A percentile compares a stretch with the other conserved stretches of the same genome.
These are phyloP conservation scores for Periophthalmodon schlosseri DNA, from an alignment of 2,113 vertebrate genomes.

Conservation along the genomic window DNA sequence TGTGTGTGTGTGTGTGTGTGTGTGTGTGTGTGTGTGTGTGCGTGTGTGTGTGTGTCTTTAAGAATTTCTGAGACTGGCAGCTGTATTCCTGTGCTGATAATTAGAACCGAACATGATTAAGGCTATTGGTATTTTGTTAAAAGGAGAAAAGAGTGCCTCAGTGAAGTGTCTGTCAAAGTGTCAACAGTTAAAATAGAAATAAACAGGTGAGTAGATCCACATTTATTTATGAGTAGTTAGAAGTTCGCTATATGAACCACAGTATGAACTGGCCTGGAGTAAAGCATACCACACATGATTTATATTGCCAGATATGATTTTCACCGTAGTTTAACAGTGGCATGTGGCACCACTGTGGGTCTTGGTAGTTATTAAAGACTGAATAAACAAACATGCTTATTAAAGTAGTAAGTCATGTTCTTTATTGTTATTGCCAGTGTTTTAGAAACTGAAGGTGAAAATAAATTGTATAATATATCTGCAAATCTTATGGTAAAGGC, in stretches of 20 bases:
- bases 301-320: slow-evolving; percentile 65
- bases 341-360: slow-evolving; percentile 4
- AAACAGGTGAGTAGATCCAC: neutral
- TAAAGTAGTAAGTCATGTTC: slow-evolving; percentile 49
- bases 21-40: slow-evolving; percentile 4
- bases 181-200: neutral
- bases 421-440: slow-evolving; percentile 8
- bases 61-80: slow-evolving; percentile 53
- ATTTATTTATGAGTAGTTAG: slow-evolving; percentile 1
- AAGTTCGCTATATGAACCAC: slow-evolving; percentile 31
- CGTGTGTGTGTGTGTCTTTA: slow-evolving; percentile 18
- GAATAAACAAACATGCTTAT: slow-evolving; percentile 37
- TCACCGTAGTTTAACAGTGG: slow-evolving; percentile 55
- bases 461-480: too few species aligned
- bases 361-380: slow-evolving; percentile 43
- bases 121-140: slow-evolving; percentile 49
- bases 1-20: slow-evolving; percentile 18
- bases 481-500: too few species aligned
- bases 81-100: slow-evolving; percentile 32
- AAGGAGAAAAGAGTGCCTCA: slow-evolving; percentile 6
- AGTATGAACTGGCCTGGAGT: slow-evolving; percentile 62
- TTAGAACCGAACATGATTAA: slow-evolving; percentile 35
- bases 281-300: slow-evolving; percentile 54
- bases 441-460: neutral
- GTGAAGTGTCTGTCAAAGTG: neutral